Base-by-base conservation (phyloP, 1,140 invertebrate species). In the Mya arenaria region DNA sequence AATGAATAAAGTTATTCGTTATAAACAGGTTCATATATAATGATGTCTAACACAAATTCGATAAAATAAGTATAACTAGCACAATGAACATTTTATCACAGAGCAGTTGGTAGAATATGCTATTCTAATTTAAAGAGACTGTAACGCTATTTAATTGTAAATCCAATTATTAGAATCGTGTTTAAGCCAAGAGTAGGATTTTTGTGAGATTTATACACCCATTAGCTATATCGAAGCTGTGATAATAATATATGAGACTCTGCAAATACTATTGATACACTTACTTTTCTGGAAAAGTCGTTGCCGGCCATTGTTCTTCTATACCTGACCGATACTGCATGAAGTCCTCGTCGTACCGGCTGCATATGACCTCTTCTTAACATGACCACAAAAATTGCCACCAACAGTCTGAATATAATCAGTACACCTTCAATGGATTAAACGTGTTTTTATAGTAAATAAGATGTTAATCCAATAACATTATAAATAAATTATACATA, bases 311-410 rank as follows among this genome's bases (percentile, higher is more conserved):
- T 17, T 52, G 48, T n/a, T 23, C 25, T 52, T 23, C 65, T 44
- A 41, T 80, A 80, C 25, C 62, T 55, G 19, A 80, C 66, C 3
- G 77, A 58, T 34, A 80, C 25, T 13, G 65, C 65, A 25, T 25
- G 30, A 23, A 80, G 28, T 25, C 77, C 32, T 60, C 55, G 23
- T 60, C 77, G 30, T 13, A 80, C 77, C 34, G 65, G 77, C 34
- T 80, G 37, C 37, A 80, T 58, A n/a, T 71, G 52, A 32, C 77
- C 77, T 5, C 77, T 25, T 23, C 77, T 19, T n/a, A 80, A 28
- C 15, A 69, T 23, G 0, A 80, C 77, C 10, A 71, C 66, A 62
- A 80, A 80, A n/a, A 80, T 28, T 10, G 36, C 65, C n/a, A 80
- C n/a, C 4, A 80, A 23, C 23, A 69, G 10, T n/a, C 77, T 65